Evolutionary conservation across 2,113 vertebrate genomes (phyloP).

Genomic region (Daboia siamensis): DNA sequence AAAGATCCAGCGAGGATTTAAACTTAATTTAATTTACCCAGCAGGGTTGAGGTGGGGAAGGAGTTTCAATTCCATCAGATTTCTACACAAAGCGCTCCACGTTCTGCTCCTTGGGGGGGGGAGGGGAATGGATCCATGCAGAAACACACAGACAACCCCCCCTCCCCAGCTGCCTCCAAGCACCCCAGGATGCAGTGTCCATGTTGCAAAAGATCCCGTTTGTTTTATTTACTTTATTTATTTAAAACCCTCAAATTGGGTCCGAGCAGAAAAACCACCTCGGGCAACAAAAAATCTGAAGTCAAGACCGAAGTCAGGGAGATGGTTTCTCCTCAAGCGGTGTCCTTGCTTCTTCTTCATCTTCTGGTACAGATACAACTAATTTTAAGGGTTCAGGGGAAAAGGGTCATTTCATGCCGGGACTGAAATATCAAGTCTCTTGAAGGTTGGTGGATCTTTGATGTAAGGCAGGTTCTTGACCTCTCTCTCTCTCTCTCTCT

Average conservation of each 20-base stretch:
- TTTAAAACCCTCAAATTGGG: background rate
- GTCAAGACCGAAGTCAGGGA: background rate
- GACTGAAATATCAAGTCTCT: background rate
- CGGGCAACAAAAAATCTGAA: fast-evolving
- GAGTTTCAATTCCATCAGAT: background rate
- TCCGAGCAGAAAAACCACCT: background rate
- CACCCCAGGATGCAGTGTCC: background rate
- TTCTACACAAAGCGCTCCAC: background rate
- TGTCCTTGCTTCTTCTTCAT: background rate
- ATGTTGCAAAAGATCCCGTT: background rate
- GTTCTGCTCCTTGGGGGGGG: background rate
- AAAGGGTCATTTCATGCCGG: background rate
- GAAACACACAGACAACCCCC: background rate
- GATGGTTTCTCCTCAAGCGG: background rate
- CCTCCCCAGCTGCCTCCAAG: background rate
- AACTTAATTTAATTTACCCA: too few species aligned
- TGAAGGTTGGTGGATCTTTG: background rate
- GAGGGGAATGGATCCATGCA: background rate
- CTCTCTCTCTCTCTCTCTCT: too few species aligned
- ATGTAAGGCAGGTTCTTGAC: background rate
- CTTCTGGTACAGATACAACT: background rate
- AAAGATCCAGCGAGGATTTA: too few species aligned
- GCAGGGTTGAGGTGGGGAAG: background rate
- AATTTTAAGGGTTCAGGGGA: background rate
- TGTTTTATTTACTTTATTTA: background rate